Evolutionary conservation across 2,797 vertebrate genomes (phyloP).

Genomic region (Manis pentadactyla): DNA sequence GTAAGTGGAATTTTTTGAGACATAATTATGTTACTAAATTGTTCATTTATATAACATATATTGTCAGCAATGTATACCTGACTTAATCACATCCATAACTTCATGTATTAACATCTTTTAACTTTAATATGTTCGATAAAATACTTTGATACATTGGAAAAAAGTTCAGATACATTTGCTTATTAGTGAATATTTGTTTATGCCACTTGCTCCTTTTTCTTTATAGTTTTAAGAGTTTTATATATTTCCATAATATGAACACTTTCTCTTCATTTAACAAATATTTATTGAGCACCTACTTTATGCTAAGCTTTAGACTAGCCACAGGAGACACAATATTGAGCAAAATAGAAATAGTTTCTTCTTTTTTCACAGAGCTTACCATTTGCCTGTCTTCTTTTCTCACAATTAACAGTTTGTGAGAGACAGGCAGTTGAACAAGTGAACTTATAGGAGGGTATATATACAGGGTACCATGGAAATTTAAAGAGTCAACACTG

Average conservation of each 20-base stretch:
- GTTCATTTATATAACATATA: background rate
- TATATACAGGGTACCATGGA: background rate
- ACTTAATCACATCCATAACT: background rate
- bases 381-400: background rate
- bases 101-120: background rate
- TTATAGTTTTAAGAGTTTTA: background rate
- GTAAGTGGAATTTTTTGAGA: slow-evolving; percentile 43
- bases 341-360: background rate
- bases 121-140: background rate
- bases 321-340: background rate
- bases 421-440: background rate
- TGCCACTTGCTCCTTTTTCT: background rate
- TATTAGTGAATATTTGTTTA: background rate
- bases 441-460: background rate
- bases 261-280: background rate
- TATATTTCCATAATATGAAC: background rate
- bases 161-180: background rate
- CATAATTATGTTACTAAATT: background rate
- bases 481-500: background rate
- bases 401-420: background rate
- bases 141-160: background rate
- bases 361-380: background rate
- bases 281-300: background rate
- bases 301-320: background rate
- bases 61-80: background rate